These are phyloP conservation scores for Aleiodes sp. DNA, from an alignment of 1,140 invertebrate species.

Conservation along the genomic window DNA sequence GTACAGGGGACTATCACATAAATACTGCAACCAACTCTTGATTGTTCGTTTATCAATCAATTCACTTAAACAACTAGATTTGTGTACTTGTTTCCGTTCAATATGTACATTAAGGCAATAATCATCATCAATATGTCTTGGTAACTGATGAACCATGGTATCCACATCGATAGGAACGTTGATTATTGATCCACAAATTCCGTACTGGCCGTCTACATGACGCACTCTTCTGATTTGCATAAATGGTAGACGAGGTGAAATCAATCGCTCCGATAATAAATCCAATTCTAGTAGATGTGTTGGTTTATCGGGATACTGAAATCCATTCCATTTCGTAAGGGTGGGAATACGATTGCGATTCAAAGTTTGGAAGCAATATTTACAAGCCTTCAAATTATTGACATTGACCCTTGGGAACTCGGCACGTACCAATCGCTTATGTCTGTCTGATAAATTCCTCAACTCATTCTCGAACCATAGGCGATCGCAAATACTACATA, in stretches of 20 bases:
- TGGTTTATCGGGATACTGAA: conserved; percentile 33
- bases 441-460: not conserved
- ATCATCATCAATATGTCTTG: conserved; percentile 52
- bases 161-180: conserved; percentile 54
- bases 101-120: conserved; percentile 48
- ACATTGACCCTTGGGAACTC: not conserved
- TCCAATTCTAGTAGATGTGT: conserved; percentile 41
- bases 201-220: conserved; percentile 46
- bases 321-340: not conserved
- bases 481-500: not conserved
- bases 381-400: not conserved
- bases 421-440: not conserved
- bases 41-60: conserved; percentile 30
- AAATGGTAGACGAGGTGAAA: conserved; percentile 44
- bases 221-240: conserved; percentile 55
- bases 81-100: conserved; percentile 45
- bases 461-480: not conserved
- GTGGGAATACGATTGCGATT: not conserved
- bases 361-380: not conserved
- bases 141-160: conserved; percentile 53
- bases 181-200: conserved; percentile 54
- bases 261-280: conserved; percentile 53
- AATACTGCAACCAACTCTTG: conserved; percentile 37
- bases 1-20: conserved; percentile 38
- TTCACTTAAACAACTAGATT: conserved; percentile 37